Percentiles rank a stretch among this genome's conserved stretches.
Conservation (phyloP, 92 coral and sea anemone genomes). For the Diadumene lineata region DNA sequence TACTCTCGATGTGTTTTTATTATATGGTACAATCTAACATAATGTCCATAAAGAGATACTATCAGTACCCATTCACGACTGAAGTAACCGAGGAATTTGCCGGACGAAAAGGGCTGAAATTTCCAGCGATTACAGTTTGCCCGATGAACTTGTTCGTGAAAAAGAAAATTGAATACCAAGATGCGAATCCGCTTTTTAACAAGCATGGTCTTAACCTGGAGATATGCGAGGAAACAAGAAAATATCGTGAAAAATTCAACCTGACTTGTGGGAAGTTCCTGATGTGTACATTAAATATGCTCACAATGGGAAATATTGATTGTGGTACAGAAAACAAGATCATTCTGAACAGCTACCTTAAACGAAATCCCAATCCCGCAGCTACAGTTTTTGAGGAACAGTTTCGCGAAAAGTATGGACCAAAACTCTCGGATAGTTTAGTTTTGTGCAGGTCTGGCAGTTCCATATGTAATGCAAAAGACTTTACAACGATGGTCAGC, state of each 20-base stretch:
- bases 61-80: conserved; percentile 18
- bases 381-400: conserved; percentile 9
- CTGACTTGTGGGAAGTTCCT: conserved; percentile 57
- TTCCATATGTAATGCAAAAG: not conserved
- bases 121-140: conserved; percentile 64
- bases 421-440: conserved; percentile 15
- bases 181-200: conserved; percentile 27
- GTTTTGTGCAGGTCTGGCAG: conserved; percentile 8
- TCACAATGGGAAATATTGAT: not conserved
- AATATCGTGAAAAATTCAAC: conserved; percentile 21
- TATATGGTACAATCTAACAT: conserved; percentile 11
- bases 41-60: not conserved
- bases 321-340: not conserved
- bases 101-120: conserved; percentile 31
- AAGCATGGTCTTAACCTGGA: conserved; percentile 44
- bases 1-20: not conserved
- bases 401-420: conserved; percentile 22
- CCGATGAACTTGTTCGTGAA: conserved; percentile 48
- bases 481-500: conserved; percentile 6
- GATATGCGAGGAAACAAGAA: conserved; percentile 39
- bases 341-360: not conserved
- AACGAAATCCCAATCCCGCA: not conserved
- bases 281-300: conserved; percentile 26
- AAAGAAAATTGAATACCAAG: conserved; percentile 44
- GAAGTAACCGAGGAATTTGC: conserved; percentile 30